phyloP scores from a whole-genome alignment of 23 tunicate species.

The Trididemnum clinides region DNA sequence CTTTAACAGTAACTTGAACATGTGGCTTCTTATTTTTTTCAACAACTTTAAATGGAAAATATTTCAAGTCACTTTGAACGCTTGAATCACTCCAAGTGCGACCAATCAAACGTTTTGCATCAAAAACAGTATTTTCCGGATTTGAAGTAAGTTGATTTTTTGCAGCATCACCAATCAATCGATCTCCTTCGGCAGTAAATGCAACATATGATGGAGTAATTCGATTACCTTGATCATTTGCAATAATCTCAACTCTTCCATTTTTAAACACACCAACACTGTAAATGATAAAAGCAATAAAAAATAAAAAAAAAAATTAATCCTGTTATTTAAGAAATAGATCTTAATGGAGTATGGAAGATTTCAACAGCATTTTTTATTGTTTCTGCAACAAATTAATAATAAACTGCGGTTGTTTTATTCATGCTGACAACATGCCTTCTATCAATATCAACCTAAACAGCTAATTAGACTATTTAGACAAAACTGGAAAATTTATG shows the following conservation, averaged over 20 bases:
- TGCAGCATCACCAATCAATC: constrained; percentile 76
- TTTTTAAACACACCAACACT: constrained; percentile 63
- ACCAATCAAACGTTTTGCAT: constrained; percentile 69
- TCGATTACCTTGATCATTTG: constrained; percentile 79
- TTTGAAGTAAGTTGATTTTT: constrained; percentile 75
- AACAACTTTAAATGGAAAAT: constrained; percentile 56
- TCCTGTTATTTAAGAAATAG: no score
- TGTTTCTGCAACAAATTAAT: no score
- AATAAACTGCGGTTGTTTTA: no score
- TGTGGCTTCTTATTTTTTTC: constrained; percentile 63
- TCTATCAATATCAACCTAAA: no score
- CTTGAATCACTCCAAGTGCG: constrained; percentile 52
- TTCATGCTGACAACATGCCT: no score
- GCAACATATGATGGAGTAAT: constrained; percentile 92
- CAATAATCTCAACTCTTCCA: constrained; percentile 78
- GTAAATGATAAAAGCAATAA: no score
- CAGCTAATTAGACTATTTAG: no score
- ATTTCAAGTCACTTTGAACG: constrained; percentile 71
- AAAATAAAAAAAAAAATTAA: no score
- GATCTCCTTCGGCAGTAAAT: constrained; percentile 70
- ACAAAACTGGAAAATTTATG: no score
- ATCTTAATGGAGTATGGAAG: no score
- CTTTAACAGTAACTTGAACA: constrained; percentile 45
- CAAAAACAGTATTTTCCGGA: constrained; percentile 75
- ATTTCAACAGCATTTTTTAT: no score